Conservation (phyloP, 1,140 invertebrate species). For the Onthophagus taurus region DNA sequence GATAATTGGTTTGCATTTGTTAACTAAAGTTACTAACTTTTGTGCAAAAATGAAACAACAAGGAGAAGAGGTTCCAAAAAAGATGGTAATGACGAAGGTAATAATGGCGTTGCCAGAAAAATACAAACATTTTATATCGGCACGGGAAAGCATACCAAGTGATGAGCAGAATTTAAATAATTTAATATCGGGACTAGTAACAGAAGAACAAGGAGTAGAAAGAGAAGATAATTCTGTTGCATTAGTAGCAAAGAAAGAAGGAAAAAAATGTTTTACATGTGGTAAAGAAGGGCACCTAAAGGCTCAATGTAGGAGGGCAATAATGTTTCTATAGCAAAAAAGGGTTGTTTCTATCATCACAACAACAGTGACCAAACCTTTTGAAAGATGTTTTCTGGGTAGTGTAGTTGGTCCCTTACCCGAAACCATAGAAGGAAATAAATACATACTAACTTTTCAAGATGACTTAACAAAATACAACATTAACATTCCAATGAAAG, state of each 20-base stretch:
- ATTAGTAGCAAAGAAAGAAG: not conserved
- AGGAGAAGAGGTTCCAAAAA: no score
- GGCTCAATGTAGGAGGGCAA: not conserved
- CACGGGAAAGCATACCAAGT: slow-evolving; percentile 23
- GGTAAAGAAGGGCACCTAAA: slow-evolving; percentile 6
- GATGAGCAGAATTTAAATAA: slow-evolving; percentile 21
- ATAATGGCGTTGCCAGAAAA: slow-evolving; percentile 27
- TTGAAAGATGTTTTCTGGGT: no score
- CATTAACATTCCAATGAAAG: no score
- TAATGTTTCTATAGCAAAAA: slow-evolving; percentile 8
- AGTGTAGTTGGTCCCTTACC: no score
- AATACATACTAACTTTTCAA: no score
- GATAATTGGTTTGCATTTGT: slow-evolving; percentile 29
- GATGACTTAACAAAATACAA: no score
- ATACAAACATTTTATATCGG: slow-evolving; percentile 24
- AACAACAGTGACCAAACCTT: no score
- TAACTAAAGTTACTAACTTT: slow-evolving; percentile 19
- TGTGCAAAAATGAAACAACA: slow-evolving; percentile 20
- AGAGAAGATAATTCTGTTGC: not conserved
- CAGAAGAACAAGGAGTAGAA: slow-evolving; percentile 8
- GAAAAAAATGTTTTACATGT: slow-evolving; percentile 8
- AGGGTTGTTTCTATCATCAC: no score
- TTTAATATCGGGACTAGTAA: slow-evolving; percentile 3
- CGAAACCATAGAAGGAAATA: no score
- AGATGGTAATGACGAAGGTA: slow-evolving; percentile 30